Evolutionary conservation across 2,113 vertebrate species (phyloP).

Genomic region (Halcyon malimbica): DNA sequence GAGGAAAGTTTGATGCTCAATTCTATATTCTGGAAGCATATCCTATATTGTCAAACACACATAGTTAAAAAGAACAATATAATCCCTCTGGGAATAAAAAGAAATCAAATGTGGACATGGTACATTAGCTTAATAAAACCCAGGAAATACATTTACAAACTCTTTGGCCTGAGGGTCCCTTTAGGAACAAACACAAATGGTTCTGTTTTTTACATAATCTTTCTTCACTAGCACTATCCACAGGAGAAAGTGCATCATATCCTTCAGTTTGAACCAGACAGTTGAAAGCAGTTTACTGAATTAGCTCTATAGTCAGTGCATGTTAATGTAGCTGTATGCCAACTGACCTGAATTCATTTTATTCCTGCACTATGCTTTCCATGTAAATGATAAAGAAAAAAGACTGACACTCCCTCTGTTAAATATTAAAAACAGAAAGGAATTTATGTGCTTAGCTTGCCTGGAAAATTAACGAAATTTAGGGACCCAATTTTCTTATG

Average conservation of each 20-base stretch:
- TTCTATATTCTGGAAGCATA: background rate
- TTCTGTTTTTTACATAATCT: background rate
- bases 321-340: background rate
- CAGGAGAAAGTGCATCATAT: background rate
- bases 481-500: background rate
- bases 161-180: background rate
- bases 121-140: conserved; percentile 56
- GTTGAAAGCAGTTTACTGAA: background rate
- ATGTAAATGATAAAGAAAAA: background rate
- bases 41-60: conserved; percentile 1
- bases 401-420: background rate
- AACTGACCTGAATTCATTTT: background rate
- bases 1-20: background rate
- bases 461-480: background rate
- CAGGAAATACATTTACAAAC: background rate
- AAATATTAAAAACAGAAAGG: background rate
- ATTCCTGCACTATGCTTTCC: background rate
- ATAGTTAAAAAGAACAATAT: background rate
- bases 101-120: conserved; percentile 39
- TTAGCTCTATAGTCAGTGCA: background rate
- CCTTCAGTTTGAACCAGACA: background rate
- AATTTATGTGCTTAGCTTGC: background rate
- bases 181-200: conserved; percentile 31
- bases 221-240: background rate
- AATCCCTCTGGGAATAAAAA: background rate